A percentile compares a stretch with the other conserved stretches of the same genome.
Evolutionary conservation across 2,797 vertebrate genomes (phyloP).

Genomic region (Morus bassanus): DNA sequence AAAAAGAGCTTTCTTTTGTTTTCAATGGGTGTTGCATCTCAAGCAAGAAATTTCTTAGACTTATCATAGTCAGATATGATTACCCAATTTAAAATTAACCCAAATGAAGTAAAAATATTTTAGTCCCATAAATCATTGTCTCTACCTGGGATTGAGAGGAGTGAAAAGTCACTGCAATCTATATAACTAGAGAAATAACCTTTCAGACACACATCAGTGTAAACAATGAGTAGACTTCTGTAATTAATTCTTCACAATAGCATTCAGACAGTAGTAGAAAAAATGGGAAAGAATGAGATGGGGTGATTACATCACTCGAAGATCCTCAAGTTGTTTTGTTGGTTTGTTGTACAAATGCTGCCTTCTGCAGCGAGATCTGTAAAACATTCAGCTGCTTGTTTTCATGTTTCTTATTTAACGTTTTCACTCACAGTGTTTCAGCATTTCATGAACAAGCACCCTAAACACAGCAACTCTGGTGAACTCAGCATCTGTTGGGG

Average conservation of each 20-base stretch:
- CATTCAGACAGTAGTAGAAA: not conserved
- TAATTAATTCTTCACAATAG: not conserved
- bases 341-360: slow-evolving; percentile 3
- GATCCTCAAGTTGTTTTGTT: not conserved
- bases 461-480: not conserved
- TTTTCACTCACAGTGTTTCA: slow-evolving; percentile 12
- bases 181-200: not conserved
- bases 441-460: not conserved
- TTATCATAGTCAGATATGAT: not conserved
- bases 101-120: not conserved
- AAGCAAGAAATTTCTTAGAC: not conserved
- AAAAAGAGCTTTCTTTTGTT: not conserved
- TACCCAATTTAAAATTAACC: not conserved
- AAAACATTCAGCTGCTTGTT: slow-evolving; percentile 34
- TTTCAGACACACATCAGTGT: not conserved
- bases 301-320: not conserved
- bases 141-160: not conserved
- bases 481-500: slow-evolving; percentile 2
- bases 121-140: not conserved
- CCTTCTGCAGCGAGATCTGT: slow-evolving; percentile 8
- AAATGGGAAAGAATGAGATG: not conserved
- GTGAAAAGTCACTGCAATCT: not conserved
- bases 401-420: not conserved
- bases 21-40: not conserved
- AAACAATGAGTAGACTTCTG: not conserved